Conservation (phyloP, 1,140 invertebrate species). For the Thaumatotibia leucotreta region DNA sequence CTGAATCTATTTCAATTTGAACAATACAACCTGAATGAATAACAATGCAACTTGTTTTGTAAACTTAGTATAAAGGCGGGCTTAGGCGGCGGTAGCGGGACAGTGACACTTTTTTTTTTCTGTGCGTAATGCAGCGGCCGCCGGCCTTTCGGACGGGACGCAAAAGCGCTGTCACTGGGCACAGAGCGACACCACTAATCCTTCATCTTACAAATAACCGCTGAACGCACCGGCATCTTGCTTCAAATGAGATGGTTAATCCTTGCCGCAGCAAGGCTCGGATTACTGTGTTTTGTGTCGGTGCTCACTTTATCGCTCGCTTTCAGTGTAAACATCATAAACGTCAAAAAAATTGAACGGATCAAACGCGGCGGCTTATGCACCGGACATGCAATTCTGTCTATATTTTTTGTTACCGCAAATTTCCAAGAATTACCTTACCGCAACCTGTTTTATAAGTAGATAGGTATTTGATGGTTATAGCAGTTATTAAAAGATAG, state of each 20-base stretch:
- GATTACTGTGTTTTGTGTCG: constrained; percentile 63
- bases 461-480: too few species aligned
- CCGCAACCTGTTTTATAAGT: background rate
- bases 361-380: background rate
- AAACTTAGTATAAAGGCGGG: background rate
- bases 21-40: background rate
- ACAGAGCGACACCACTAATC: constrained; percentile 62
- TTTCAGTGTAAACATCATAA: constrained; percentile 47
- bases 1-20: background rate
- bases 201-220: constrained; percentile 55
- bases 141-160: constrained; percentile 31
- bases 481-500: too few species aligned
- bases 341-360: constrained; percentile 23
- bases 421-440: background rate
- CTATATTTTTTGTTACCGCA: background rate
- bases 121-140: constrained; percentile 45
- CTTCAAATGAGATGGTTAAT: constrained; percentile 62
- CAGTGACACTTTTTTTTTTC: constrained; percentile 39
- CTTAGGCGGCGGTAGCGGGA: constrained; percentile 12
- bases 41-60: constrained; percentile 5
- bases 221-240: constrained; percentile 53
- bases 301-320: constrained; percentile 43
- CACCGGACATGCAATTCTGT: background rate
- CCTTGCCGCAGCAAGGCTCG: constrained; percentile 55
- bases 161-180: constrained; percentile 40